Conservation (phyloP, 2,797 vertebrate genomes). For the Margarornis squamiger region DNA sequence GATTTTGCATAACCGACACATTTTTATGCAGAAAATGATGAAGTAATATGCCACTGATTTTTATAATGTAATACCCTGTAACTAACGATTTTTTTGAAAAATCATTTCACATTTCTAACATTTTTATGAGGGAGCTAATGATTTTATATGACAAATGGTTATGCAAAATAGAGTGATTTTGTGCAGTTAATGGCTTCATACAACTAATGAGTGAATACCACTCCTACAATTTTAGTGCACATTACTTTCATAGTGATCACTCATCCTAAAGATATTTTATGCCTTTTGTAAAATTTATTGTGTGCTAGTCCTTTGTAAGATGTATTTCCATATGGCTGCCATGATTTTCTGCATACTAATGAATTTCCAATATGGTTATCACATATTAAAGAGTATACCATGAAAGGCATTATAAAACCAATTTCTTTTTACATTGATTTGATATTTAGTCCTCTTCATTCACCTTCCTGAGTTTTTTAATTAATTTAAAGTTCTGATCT, state of each 20-base stretch:
- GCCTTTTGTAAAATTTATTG: conserved; percentile 53
- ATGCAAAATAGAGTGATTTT: conserved; percentile 62
- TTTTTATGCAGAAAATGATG: conserved; percentile 67
- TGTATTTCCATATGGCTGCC: conserved; percentile 30
- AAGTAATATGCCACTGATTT: conserved; percentile 62
- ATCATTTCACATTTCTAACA: conserved; percentile 67
- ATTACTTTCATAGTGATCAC: conserved; percentile 52
- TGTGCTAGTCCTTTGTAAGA: conserved; percentile 43
- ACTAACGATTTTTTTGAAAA: conserved; percentile 66
- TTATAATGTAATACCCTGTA: conserved; percentile 61
- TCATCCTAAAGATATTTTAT: conserved; percentile 58
- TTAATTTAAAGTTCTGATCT: neutral
- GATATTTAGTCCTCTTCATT: neutral
- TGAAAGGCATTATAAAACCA: conserved; percentile 15
- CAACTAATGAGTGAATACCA: conserved; percentile 60
- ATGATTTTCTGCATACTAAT: conserved; percentile 60
- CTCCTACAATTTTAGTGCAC: conserved; percentile 53
- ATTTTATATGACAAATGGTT: conserved; percentile 69
- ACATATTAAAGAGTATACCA: neutral
- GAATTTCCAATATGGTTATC: neutral
- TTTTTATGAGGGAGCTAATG: conserved; percentile 68
- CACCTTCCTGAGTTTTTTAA: neutral
- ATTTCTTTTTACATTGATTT: neutral
- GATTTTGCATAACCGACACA: conserved; percentile 52
- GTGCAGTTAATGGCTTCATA: conserved; percentile 60